Percentiles rank a stretch among this genome's conserved stretches.
These are phyloP conservation scores for Zenarchopterus dispar DNA, from an alignment of 2,797 vertebrate species.

Conservation along the genomic window DNA sequence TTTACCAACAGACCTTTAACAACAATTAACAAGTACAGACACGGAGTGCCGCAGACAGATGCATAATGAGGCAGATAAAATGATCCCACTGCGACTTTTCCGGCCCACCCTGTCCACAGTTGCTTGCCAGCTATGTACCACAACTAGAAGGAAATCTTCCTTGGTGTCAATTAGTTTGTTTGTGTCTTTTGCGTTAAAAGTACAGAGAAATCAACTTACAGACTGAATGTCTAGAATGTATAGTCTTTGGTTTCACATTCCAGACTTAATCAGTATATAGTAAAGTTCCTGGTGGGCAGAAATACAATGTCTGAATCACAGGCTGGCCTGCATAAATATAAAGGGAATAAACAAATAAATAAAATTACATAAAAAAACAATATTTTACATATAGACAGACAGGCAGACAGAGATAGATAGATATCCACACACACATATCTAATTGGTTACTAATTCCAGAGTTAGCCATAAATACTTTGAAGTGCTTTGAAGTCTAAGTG, in stretches of 20 bases:
- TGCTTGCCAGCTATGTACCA: constrained; percentile 43
- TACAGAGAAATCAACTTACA: constrained; percentile 12
- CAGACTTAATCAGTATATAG: neutral
- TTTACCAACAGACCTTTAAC: constrained; percentile 84
- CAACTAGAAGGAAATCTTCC: neutral
- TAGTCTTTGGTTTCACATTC: constrained; percentile 1
- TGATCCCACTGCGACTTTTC: constrained; percentile 70
- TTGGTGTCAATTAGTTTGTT: constrained; percentile 24
- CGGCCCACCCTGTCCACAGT: constrained; percentile 46
- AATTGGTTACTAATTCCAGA: too few relatives aligned
- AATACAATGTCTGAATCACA: too few relatives aligned
- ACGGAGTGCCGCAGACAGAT: constrained; percentile 68
- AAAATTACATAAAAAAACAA: too few relatives aligned
- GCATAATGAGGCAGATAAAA: constrained; percentile 84
- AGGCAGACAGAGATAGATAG: too few relatives aligned
- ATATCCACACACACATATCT: too few relatives aligned
- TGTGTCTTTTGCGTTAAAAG: constrained; percentile 29
- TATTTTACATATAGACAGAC: too few relatives aligned
- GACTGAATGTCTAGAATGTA: neutral
- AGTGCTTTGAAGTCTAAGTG: too few relatives aligned
- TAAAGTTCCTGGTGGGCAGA: constrained; percentile 2
- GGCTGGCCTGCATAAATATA: too few relatives aligned
- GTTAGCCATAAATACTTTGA: too few relatives aligned
- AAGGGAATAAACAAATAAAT: too few relatives aligned
- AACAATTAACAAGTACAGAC: constrained; percentile 83